Evolutionary conservation across 2,113 vertebrate genomes (phyloP).

Genomic region (Scortum barcoo): DNA sequence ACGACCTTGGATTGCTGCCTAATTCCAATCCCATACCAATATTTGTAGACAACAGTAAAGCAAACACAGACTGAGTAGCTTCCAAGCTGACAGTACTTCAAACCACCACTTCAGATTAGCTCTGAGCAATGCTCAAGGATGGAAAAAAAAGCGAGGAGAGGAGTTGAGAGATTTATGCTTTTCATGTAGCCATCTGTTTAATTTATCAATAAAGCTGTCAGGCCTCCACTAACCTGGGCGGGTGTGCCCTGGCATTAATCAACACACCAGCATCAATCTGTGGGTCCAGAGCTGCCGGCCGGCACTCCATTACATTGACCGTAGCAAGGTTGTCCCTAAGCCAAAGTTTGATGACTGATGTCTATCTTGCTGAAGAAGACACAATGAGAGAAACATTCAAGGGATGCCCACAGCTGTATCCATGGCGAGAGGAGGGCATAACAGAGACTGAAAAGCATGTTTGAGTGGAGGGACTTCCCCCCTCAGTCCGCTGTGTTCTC

Average conservation of each 20-base stretch:
- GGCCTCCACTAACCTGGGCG: constrained; percentile 76
- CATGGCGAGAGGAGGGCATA: not conserved
- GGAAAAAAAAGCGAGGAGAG: constrained; percentile 26
- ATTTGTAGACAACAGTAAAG: constrained; percentile 44
- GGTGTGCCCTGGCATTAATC: constrained; percentile 76
- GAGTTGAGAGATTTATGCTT: constrained; percentile 76
- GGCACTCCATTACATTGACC: constrained; percentile 72
- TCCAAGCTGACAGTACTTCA: constrained; percentile 42
- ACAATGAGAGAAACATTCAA: constrained; percentile 28
- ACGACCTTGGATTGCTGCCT: constrained; percentile 2
- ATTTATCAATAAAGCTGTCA: constrained; percentile 84
- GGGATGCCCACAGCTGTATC: constrained; percentile 22
- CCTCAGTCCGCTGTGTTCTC: constrained; percentile 49
- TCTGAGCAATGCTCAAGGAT: constrained; percentile 52
- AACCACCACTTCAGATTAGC: constrained; percentile 56
- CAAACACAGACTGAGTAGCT: constrained; percentile 30
- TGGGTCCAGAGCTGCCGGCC: constrained; percentile 54
- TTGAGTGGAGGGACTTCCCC: constrained; percentile 7
- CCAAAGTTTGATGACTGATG: constrained; percentile 67
- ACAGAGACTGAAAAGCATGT: constrained; percentile 8
- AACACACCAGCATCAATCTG: constrained; percentile 78
- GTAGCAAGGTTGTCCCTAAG: constrained; percentile 63
- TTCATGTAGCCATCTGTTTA: constrained; percentile 75
- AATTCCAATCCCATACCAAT: constrained; percentile 31
- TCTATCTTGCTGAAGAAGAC: constrained; percentile 45